phyloP scores from a whole-genome alignment of 30 jellyfish, hydroid and myxozoan species.

The Hydra vulgaris region DNA sequence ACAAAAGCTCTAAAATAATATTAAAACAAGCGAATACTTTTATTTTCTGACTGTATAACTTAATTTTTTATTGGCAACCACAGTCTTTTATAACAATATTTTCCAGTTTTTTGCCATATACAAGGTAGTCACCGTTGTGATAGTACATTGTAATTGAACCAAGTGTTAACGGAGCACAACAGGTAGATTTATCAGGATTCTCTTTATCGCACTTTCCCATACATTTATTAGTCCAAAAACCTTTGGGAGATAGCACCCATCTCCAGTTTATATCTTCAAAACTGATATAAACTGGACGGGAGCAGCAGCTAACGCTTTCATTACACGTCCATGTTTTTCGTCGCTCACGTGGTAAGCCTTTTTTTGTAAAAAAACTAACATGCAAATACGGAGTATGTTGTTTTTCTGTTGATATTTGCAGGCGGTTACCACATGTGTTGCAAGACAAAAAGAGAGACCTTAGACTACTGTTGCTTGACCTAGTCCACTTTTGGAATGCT shows the following conservation, averaged over 20 bases:
- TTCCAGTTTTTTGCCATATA: not conserved
- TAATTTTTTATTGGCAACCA: too few relatives aligned
- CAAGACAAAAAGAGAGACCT: not conserved
- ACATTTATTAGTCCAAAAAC: not conserved
- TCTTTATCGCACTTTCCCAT: not conserved
- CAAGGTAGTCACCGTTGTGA: not conserved
- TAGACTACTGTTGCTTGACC: not conserved
- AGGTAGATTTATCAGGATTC: not conserved
- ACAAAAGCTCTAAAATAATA: too few relatives aligned
- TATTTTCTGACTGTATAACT: too few relatives aligned
- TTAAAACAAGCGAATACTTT: too few relatives aligned
- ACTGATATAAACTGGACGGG: not conserved
- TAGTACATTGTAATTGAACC: not conserved
- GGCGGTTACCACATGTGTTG: not conserved
- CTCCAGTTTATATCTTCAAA: not conserved
- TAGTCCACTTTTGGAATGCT: not conserved
- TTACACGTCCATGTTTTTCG: not conserved
- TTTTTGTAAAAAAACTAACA: not conserved
- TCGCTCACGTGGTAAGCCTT: not conserved
- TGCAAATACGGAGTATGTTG: not conserved
- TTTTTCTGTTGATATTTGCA: not conserved
- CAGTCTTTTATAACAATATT: not conserved
- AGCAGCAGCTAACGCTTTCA: not conserved
- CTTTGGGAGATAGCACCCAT: not conserved
- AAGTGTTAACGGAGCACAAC: not conserved